Percentiles rank a stretch among this genome's conserved stretches.
Conservation (phyloP, 2,797 vertebrate species). For the Karalla daura region DNA sequence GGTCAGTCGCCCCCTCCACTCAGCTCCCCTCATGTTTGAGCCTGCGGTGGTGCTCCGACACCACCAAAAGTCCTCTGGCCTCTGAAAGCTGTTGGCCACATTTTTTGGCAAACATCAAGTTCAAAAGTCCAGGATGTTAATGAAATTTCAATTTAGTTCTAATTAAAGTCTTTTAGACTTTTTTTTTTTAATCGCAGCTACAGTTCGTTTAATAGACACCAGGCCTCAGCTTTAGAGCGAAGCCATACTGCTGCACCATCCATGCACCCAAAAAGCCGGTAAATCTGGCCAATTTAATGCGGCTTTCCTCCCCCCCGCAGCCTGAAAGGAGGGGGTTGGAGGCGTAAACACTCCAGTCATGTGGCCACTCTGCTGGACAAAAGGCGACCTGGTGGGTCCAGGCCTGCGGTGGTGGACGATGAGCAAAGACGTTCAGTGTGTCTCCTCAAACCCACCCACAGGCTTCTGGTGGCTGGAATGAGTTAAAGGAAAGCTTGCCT, state of each 20-base stretch:
- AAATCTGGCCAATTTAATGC: conserved; percentile 35
- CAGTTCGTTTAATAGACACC: neutral
- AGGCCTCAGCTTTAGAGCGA: conserved; percentile 13
- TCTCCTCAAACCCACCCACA: conserved; percentile 30
- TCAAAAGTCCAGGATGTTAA: too few species aligned
- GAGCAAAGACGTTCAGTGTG: conserved; percentile 35
- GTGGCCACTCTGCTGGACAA: conserved; percentile 34
- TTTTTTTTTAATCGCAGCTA: neutral
- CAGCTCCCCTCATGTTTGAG: conserved; percentile 14
- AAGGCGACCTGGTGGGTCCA: conserved; percentile 42
- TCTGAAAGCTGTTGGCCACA: too few species aligned
- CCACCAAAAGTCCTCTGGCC: neutral
- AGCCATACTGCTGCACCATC: conserved; percentile 4
- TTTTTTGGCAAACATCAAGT: neutral
- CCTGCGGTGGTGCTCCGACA: neutral
- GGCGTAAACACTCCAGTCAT: conserved; percentile 15
- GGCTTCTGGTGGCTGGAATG: conserved; percentile 10
- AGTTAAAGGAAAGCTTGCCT: conserved; percentile 25
- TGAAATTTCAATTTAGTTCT: neutral
- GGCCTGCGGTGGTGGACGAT: conserved; percentile 25
- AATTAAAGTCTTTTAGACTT: neutral
- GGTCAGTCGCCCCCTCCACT: conserved; percentile 24
- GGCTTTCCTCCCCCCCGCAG: conserved; percentile 29
- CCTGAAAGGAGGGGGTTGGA: conserved; percentile 18
- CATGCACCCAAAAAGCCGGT: conserved; percentile 2